These are phyloP conservation scores for Spisula subtruncata DNA, from an alignment of 2,888 invertebrate genomes.

Conservation along the genomic window DNA sequence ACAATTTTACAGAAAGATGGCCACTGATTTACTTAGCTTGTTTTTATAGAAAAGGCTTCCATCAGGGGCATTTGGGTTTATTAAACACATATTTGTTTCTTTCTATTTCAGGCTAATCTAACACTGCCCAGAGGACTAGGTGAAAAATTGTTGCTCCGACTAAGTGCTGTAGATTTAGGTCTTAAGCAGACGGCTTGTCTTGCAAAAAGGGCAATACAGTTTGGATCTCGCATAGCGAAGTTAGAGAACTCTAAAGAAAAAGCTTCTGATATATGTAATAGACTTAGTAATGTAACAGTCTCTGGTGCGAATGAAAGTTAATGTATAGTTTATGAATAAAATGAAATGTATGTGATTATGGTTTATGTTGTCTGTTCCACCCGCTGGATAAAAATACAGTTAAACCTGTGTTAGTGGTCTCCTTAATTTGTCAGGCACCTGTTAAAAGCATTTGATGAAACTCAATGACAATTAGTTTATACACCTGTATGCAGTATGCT, in stretches of 20 bases:
- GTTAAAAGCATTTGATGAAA: not conserved
- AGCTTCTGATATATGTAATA: slow-evolving; percentile 92
- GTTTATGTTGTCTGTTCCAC: not conserved
- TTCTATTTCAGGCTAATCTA: slow-evolving; percentile 81
- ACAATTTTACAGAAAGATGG: too few species aligned
- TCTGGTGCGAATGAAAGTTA: not conserved
- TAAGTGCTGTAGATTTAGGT: slow-evolving; percentile 86
- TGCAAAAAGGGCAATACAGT: slow-evolving; percentile 98
- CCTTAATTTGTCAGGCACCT: not conserved
- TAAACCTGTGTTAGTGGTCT: too few species aligned
- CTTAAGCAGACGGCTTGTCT: slow-evolving; percentile 89
- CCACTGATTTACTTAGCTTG: too few species aligned
- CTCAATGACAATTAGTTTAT: not conserved
- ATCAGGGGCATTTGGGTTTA: too few species aligned
- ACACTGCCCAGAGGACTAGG: slow-evolving; percentile 92
- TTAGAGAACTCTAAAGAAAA: slow-evolving; percentile 94
- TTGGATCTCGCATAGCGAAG: slow-evolving; percentile 96
- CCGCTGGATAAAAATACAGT: not conserved
- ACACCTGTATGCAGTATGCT: too few species aligned
- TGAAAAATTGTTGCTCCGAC: slow-evolving; percentile 96
- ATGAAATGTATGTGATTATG: not conserved
- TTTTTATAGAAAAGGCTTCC: too few species aligned
- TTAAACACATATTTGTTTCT: too few species aligned
- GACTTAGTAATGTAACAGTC: slow-evolving; percentile 49
- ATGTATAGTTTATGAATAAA: not conserved